Base-by-base conservation (phyloP, 2,888 invertebrate genomes). In the Nesidiocoris tenuis region DNA sequence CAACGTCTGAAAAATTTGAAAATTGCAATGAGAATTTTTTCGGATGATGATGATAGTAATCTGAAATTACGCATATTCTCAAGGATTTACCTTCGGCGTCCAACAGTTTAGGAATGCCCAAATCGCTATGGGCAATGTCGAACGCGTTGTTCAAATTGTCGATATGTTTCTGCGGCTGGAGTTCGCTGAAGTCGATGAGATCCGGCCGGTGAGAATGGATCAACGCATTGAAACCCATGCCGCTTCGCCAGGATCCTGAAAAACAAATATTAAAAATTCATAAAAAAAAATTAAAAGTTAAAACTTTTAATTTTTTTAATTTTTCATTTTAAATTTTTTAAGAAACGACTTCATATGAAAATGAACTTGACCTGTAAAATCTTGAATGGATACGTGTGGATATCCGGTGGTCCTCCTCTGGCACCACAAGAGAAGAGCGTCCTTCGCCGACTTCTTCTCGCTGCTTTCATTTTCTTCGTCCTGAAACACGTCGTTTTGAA, bases 381-480 rank as follows among this genome's bases (percentile, higher is more conserved):
- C 95, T 83, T 90, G 90, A 79, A 95, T 95, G 82, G 93, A 90
- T 57, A 95, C 95, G 76, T 92, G 91, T 67, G 90, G 89, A 86
- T 96, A 98, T 80, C 97, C 98, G 82, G 92, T 92, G 0, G 98
- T 99, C 86, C 97, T 98, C 74, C 98, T 89, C 86, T 99, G 98
- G 83, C 98, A 98, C 99, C 99, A 99, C 80, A 99, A 87, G 67
- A 99, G 87, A 78, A 99, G 86, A 2, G 98, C 98, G 85, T 99
- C 99, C 87, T 98, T 99, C 80, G 98, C 98, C 0, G 98, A 98
- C 85, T 95, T 96, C 87, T 97, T 97, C 86, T 98, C 98, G 24
- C 96, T 95, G 79, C 95, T 95, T 84, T 94, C 96, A 83, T 95
- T 95, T 83, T 96, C 95, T 86, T 96, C 96, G 83, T 96, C 96